phyloP scores from a whole-genome alignment of 2,113 vertebrate genomes.

The Pholis gunnellus region DNA sequence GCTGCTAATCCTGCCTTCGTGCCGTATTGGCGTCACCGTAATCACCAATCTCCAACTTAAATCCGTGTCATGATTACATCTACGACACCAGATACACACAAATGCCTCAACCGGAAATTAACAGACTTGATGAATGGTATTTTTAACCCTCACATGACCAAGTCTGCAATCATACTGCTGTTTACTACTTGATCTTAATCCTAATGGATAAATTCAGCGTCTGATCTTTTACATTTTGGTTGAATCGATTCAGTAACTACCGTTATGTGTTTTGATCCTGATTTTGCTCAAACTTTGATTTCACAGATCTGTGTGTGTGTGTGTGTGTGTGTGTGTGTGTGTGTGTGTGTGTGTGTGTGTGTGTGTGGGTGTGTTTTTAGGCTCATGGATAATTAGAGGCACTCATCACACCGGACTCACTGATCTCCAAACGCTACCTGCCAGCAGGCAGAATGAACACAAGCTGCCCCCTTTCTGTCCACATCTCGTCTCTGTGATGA shows the following conservation, averaged over 20 bases:
- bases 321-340: too few species aligned
- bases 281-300: neutral
- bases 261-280: too few species aligned
- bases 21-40: neutral
- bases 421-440: neutral
- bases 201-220: neutral
- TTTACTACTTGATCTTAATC: too few species aligned
- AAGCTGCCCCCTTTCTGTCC: slow-evolving; percentile 1
- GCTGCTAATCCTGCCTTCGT: neutral
- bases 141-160: too few species aligned
- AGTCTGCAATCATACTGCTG: too few species aligned
- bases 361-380: neutral
- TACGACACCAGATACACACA: neutral
- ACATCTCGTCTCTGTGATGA: neutral
- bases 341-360: neutral
- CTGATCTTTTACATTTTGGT: neutral
- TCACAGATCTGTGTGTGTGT: neutral
- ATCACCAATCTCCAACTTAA: slow-evolving; percentile 6
- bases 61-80: neutral
- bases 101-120: too few species aligned
- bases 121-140: too few species aligned
- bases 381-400: neutral
- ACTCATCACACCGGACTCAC: neutral
- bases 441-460: slow-evolving; percentile 16
- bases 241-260: neutral